Evolutionary conservation across 2,797 vertebrate species (phyloP).

Genomic region (Rhinichthys osculus): DNA sequence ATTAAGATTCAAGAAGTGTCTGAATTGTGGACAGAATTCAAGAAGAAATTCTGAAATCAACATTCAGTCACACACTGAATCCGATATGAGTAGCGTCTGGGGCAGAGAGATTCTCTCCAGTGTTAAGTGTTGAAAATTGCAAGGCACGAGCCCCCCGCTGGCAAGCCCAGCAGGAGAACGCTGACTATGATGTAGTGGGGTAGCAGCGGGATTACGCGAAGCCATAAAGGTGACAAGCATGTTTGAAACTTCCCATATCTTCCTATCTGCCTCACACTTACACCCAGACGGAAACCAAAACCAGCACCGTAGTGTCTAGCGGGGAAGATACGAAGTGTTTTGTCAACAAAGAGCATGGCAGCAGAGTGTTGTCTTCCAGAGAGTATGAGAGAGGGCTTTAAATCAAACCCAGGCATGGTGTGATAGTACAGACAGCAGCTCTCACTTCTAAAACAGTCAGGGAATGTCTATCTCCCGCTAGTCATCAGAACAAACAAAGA

Average conservation of each 20-base stretch:
- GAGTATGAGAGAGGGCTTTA: conserved; percentile 37
- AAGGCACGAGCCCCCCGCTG: conserved; percentile 20
- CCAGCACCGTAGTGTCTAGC: neutral
- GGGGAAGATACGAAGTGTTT: conserved; percentile 55
- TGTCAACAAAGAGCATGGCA: conserved; percentile 68
- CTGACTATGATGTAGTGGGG: conserved; percentile 49
- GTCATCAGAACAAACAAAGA: conserved; percentile 48
- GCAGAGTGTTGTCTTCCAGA: conserved; percentile 60
- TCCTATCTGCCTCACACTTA: conserved; percentile 23
- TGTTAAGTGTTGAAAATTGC: conserved; percentile 37
- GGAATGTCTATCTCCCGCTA: conserved; percentile 39
- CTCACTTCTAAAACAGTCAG: conserved; percentile 44
- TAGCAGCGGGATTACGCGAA: conserved; percentile 32
- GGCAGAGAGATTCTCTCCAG: neutral
- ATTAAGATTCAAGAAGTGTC: neutral
- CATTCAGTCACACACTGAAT: neutral
- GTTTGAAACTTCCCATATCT: conserved; percentile 47
- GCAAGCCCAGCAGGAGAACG: conserved; percentile 46
- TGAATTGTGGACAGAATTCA: neutral
- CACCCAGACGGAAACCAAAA: conserved; percentile 17
- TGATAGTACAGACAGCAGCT: conserved; percentile 33
- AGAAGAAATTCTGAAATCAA: neutral
- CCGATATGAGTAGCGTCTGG: neutral
- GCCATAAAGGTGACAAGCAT: conserved; percentile 48
- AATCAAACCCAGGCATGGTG: conserved; percentile 34